phyloP scores from a whole-genome alignment of 2,888 invertebrate species.

The Drepana falcataria region DNA sequence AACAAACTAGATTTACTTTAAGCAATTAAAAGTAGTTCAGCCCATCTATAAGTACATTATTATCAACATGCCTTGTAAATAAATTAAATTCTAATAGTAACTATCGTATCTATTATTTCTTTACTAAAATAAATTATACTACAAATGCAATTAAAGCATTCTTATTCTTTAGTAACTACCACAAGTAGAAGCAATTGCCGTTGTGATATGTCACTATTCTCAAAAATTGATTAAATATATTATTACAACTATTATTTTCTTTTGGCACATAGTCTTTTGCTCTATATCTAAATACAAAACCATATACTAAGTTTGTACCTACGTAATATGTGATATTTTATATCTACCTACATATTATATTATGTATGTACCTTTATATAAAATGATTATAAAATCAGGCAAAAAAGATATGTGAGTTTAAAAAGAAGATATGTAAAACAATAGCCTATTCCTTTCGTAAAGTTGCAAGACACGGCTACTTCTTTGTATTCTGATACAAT shows the following conservation, averaged over 20 bases:
- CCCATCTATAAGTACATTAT: neutral
- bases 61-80: too few species aligned
- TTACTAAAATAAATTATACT: neutral
- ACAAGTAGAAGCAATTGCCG: conserved; percentile 2
- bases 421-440: too few species aligned
- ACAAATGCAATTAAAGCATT: neutral
- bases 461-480: too few species aligned
- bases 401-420: too few species aligned
- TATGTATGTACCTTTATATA: neutral
- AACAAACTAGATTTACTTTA: neutral
- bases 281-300: neutral
- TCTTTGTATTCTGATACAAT: too few species aligned
- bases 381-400: too few species aligned
- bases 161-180: neutral
- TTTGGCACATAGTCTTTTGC: conserved; percentile 9
- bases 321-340: neutral
- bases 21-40: neutral
- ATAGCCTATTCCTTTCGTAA: too few species aligned
- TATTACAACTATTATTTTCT: neutral
- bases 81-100: neutral
- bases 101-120: neutral
- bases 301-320: neutral
- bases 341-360: neutral
- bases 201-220: conserved; percentile 24
- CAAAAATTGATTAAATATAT: conserved; percentile 4